Conservation (phyloP, 2,113 vertebrate species). For the Anhinga anhinga region DNA sequence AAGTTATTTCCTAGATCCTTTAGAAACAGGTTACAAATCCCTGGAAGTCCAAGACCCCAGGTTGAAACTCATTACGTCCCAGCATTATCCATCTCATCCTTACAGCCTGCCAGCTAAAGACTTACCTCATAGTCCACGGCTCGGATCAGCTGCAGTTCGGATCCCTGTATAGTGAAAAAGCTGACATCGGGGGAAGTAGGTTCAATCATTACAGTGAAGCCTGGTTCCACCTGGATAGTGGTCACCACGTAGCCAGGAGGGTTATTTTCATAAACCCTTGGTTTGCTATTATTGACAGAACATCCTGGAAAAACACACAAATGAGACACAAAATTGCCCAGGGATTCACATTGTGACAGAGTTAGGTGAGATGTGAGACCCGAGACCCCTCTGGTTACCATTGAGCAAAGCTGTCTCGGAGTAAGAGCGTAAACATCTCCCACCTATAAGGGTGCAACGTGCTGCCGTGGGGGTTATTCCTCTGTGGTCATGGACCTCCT, state of each 20-base stretch:
- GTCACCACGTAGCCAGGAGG: background rate
- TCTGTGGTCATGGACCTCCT: background rate
- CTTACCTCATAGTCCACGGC: conserved; percentile 63
- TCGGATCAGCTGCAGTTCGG: background rate
- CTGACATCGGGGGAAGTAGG: rapidly evolving
- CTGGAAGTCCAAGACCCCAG: background rate
- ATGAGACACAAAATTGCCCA: background rate
- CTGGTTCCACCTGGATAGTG: rapidly evolving
- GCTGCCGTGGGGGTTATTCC: background rate
- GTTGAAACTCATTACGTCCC: background rate
- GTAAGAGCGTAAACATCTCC: background rate
- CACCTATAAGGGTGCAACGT: background rate
- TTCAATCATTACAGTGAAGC: background rate
- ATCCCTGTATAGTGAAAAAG: background rate
- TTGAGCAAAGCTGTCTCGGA: background rate
- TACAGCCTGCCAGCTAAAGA: background rate
- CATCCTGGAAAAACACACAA: conserved; percentile 28
- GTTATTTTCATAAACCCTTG: background rate
- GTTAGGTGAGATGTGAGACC: background rate
- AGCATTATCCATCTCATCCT: background rate
- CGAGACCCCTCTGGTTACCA: no score
- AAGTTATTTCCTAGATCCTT: background rate
- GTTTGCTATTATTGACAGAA: background rate
- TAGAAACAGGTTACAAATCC: background rate
- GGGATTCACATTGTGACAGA: background rate